Base-by-base conservation (phyloP, 2,113 vertebrate species). In the Arizona elegans region DNA sequence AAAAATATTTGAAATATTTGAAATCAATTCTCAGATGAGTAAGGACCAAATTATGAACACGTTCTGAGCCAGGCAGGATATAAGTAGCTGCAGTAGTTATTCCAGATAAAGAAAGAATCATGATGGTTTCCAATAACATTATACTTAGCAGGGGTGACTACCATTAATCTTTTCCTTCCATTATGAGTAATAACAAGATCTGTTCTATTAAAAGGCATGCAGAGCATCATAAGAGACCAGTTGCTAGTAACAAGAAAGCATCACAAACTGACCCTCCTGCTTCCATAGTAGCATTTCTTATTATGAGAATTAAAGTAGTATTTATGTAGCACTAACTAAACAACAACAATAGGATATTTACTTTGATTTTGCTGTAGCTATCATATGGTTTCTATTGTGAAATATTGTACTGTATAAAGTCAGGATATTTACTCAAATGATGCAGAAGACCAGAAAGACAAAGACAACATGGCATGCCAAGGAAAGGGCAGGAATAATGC, bases 21-120 rank as follows among this genome's bases (percentile, higher is more conserved):
- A 93, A 95, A 96, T 91, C 89, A 93, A 12, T 91, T 93, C 91
- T 93, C 0, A 0, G 85, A 89, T 89, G 23, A n/a, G 2, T 90
- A 70, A 87, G 33, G 13, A 62, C 87, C 38, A 90, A 96, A 95
- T 90, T 95, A 89, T 65, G 88, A n/a, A 47, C 17, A 15, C 24
- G 89, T 86, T 75, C 89, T 88, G 21, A 87, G 86, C 54, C 87
- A 1, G 2, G 85, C 89, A n/a, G 62, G 85, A n/a, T n/a, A 21
- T 90, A 91, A 90, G 95, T 94, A 92, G 88, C 94, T 93, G 85
- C 70, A 95, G 90, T 93, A 90, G 43, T 65, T 95, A 94, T 92
- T 93, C 95, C 94, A 93, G 93, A 95, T 91, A 95, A 96, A 96
- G 93, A 90, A 95, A 95, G 75, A 59, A 92, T 85, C 38, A n/a